phyloP scores from a whole-genome alignment of 1,140 invertebrate genomes.

The Pentalonia nigronervosa region DNA sequence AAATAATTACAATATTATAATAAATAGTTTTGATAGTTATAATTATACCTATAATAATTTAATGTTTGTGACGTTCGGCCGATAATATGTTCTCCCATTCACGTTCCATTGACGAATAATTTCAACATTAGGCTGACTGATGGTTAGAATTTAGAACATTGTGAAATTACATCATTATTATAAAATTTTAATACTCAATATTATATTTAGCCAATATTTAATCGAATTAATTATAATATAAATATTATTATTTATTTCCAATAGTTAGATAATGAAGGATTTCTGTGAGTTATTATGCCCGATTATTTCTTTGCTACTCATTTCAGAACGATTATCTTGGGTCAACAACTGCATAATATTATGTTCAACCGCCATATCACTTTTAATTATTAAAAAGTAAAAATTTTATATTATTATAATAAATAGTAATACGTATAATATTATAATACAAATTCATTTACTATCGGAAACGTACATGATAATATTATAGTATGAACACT shows the following conservation, averaged over 20 bases:
- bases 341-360: background rate
- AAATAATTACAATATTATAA: too few relatives aligned
- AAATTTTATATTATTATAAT: too few relatives aligned
- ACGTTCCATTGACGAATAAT: background rate
- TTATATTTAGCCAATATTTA: background rate
- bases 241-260: background rate
- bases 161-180: background rate
- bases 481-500: background rate
- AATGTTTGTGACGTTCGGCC: background rate
- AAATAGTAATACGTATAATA: too few relatives aligned
- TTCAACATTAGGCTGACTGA: too few relatives aligned
- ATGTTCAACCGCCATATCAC: background rate
- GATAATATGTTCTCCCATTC: background rate
- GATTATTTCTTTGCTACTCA: background rate
- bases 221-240: background rate
- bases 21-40: background rate
- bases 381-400: too few relatives aligned
- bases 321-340: background rate
- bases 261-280: background rate
- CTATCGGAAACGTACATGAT: background rate
- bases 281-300: background rate
- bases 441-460: background rate
- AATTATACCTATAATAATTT: background rate
- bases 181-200: background rate
- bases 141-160: too few relatives aligned